These are phyloP conservation scores for Cynoglossus semilaevis DNA, from an alignment of 2,113 vertebrate genomes.

Conservation along the genomic window DNA sequence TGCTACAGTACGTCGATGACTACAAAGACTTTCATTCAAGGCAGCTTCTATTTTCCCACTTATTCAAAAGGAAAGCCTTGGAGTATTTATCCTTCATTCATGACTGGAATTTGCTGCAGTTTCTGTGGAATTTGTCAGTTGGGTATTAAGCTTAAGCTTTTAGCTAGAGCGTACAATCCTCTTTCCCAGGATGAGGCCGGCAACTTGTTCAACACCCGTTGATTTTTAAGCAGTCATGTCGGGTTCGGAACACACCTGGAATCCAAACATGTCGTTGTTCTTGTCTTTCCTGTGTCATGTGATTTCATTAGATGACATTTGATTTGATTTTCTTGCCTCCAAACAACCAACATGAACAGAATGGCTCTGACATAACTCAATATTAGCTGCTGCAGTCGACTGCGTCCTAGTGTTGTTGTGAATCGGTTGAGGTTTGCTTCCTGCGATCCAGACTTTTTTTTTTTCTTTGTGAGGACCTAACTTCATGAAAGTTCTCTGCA, in stretches of 20 bases:
- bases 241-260: slow-evolving; percentile 47
- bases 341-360: slow-evolving; percentile 30
- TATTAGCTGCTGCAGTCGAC: slow-evolving; percentile 53
- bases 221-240: slow-evolving; percentile 40
- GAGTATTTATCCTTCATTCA: slow-evolving; percentile 50
- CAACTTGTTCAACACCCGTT: not conserved
- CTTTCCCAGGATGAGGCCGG: slow-evolving; percentile 12
- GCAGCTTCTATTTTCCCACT: too few relatives aligned
- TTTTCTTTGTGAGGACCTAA: slow-evolving; percentile 68
- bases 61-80: not conserved
- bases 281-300: slow-evolving; percentile 19
- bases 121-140: slow-evolving; percentile 36
- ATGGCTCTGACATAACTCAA: slow-evolving; percentile 51
- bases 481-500: slow-evolving; percentile 68
- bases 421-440: slow-evolving; percentile 62
- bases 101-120: slow-evolving; percentile 47
- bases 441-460: slow-evolving; percentile 71
- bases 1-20: too few relatives aligned
- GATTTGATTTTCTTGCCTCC: slow-evolving; percentile 48
- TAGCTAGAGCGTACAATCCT: slow-evolving; percentile 28
- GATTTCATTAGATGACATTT: slow-evolving; percentile 52
- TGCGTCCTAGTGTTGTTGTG: slow-evolving; percentile 57
- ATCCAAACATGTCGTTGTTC: slow-evolving; percentile 31
- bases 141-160: slow-evolving; percentile 26
- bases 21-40: too few relatives aligned